phyloP scores from a whole-genome alignment of 2,888 invertebrate genomes.

The Apoderus coryli region DNA sequence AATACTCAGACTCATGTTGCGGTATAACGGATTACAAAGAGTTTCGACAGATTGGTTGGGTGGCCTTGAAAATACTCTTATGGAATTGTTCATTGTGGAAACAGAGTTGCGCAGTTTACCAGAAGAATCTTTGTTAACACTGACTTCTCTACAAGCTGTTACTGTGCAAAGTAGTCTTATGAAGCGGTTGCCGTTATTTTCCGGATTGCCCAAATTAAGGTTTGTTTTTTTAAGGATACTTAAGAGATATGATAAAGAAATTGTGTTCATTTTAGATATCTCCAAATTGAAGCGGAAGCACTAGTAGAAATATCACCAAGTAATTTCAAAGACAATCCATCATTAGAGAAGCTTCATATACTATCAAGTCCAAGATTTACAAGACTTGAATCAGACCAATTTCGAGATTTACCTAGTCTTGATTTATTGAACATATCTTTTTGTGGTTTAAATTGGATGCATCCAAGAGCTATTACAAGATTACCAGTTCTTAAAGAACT shows the following conservation, averaged over 20 bases:
- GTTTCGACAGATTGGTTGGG: constrained; percentile 70
- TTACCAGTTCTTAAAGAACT: constrained; percentile 57
- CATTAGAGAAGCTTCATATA: constrained; percentile 59
- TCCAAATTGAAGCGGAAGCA: constrained; percentile 56
- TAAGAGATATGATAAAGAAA: no score
- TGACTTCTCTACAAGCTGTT: constrained; percentile 65
- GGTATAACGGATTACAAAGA: constrained; percentile 70
- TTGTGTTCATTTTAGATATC: no score
- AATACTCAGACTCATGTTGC: constrained; percentile 64
- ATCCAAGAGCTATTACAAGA: constrained; percentile 58
- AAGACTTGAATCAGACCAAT: constrained; percentile 55
- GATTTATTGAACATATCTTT: constrained; percentile 58
- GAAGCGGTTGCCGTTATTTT: constrained; percentile 60
- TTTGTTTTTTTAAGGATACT: no score
- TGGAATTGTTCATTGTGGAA: constrained; percentile 76
- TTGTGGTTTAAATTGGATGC: constrained; percentile 63
- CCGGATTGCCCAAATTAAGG: constrained; percentile 48
- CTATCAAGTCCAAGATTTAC: constrained; percentile 52
- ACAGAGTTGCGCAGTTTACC: constrained; percentile 66
- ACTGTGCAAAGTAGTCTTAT: constrained; percentile 66
- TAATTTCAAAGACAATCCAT: constrained; percentile 55
- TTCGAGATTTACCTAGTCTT: constrained; percentile 46
- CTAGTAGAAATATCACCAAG: constrained; percentile 50
- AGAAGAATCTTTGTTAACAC: constrained; percentile 57
- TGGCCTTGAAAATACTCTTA: constrained; percentile 57